Conservation (phyloP, 2,888 invertebrate species). For the Metallyticus violacea region DNA sequence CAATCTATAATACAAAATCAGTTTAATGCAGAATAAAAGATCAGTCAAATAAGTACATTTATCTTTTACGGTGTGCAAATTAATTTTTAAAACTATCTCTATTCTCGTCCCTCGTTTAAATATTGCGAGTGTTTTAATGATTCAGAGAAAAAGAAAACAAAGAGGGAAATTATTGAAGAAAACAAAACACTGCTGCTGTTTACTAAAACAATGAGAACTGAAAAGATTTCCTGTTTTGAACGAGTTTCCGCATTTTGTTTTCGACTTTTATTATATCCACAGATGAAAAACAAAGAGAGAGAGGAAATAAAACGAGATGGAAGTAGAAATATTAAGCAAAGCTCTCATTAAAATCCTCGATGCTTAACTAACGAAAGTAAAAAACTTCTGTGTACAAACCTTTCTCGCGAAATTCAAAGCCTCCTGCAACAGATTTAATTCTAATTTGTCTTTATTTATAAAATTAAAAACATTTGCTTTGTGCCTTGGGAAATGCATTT, state of each 20-base stretch:
- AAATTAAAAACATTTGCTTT: too few species aligned
- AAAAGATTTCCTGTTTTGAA: neutral
- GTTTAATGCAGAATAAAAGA: too few species aligned
- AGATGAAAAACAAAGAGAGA: neutral
- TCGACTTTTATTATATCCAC: neutral
- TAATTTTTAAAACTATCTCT: too few species aligned
- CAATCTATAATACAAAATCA: too few species aligned
- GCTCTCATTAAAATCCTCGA: neutral
- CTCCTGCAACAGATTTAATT: neutral
- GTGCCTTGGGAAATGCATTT: too few species aligned
- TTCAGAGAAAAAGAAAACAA: neutral
- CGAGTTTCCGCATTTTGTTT: neutral
- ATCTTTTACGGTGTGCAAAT: too few species aligned
- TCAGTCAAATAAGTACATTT: too few species aligned
- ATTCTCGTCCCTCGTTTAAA: neutral
- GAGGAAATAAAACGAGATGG: neutral
- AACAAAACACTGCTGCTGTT: neutral
- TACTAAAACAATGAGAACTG: neutral
- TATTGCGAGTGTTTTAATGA: neutral
- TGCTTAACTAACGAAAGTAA: neutral
- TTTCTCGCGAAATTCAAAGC: neutral
- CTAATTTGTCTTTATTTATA: neutral
- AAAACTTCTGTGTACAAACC: neutral
- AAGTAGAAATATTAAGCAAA: neutral
- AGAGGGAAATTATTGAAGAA: neutral